phyloP scores from a whole-genome alignment of 1,140 invertebrate species.

The Drosophila azteca region DNA sequence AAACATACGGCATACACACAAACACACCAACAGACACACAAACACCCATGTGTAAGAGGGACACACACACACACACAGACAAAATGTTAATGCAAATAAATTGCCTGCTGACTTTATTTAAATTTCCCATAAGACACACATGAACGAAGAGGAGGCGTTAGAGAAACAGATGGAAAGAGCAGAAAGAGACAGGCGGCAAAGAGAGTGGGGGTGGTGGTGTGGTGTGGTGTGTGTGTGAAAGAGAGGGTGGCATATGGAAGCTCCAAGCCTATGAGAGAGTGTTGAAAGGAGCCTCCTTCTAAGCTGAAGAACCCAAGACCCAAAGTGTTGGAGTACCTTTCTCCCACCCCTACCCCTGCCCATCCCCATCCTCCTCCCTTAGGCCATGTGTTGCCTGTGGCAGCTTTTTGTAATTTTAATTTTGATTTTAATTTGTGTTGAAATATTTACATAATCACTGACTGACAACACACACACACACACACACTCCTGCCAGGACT shows the following conservation, averaged over 20 bases:
- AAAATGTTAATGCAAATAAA: slow-evolving; percentile 82
- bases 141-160: slow-evolving; percentile 32
- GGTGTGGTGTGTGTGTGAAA: not conserved
- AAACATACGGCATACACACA: slow-evolving; percentile 45
- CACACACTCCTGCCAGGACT: slow-evolving; percentile 35
- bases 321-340: slow-evolving; percentile 57
- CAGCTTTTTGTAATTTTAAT: slow-evolving; percentile 82
- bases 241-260: not conserved
- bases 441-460: slow-evolving; percentile 83
- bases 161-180: slow-evolving; percentile 11
- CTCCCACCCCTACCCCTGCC: no score
- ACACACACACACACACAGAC: slow-evolving; percentile 41
- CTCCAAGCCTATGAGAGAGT: slow-evolving; percentile 18
- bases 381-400: slow-evolving; percentile 76
- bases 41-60: slow-evolving; percentile 12
- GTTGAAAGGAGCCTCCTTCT: slow-evolving; percentile 45
- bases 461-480: slow-evolving; percentile 73
- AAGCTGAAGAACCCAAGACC: slow-evolving; percentile 51
- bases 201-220: not conserved
- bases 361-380: slow-evolving; percentile 21
- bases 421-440: slow-evolving; percentile 83
- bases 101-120: slow-evolving; percentile 82
- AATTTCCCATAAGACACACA: slow-evolving; percentile 82
- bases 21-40: not conserved
- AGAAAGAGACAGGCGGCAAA: not conserved